Evolutionary conservation across 2,888 invertebrate species (phyloP), one percentile per base, ranked within the genome.

Genomic region (Meiosimyza decipiens): DNA sequence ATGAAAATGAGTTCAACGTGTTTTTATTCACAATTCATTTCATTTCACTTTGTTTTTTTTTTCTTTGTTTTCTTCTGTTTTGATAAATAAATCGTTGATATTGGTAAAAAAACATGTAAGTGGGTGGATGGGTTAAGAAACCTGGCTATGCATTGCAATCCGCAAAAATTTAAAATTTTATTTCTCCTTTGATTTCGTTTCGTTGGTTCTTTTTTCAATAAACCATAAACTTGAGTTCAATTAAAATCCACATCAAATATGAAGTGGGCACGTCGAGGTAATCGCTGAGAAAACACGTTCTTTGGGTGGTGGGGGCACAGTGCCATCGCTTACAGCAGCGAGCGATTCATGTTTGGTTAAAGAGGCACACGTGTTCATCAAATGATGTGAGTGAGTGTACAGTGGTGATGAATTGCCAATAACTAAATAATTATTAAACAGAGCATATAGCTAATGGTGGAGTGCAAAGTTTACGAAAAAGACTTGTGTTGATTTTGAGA

Each of bases 171-270:
- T 73, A 70, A 73, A 67, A 73, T 71, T 74, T 47, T 63, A 51
- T 73, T 73, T 74, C 62, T 63, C 33, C 73, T 71, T 54, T 70
- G 69, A 1, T 71, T 63, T 65, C 60, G 60, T 22, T 72, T 28
- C 28, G 52, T 67, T 72, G 51, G 74, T 59, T 65, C 47, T 66
- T 52, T 18, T 59, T 70, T 70, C 64, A 49, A 54, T 72, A 78
- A 76, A 79, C 82, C 82, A 79, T 40, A 80, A 82, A 83, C 84
- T 84, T 84, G 81, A 84, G 83, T 84, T 84, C 84, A 84, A 84
- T 84, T 84, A 84, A 84, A 83, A 84, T 84, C 84, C 84, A 83
- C 82, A 84, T 83, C 83, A 84, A 84, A 84, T 84, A 84, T 80
- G 82, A 81, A 82, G 80, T 80, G 80, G 80, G 84, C 84, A 84